A percentile compares a stretch with the other conserved stretches of the same genome.
Evolutionary conservation across 2,113 vertebrate genomes (phyloP).

Genomic region (Rhabdornis inornatus): DNA sequence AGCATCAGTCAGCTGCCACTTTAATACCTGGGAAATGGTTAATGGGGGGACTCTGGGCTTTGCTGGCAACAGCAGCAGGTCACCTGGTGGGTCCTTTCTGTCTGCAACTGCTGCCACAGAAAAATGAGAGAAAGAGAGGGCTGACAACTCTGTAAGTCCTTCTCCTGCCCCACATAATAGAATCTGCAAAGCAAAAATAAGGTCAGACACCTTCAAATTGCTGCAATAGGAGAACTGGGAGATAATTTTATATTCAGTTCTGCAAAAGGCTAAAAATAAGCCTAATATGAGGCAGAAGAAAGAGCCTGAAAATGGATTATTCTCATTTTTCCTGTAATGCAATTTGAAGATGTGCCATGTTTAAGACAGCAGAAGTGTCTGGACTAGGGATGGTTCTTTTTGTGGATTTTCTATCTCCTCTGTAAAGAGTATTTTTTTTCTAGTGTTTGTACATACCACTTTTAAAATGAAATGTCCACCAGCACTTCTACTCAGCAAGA

Average conservation of each 20-base stretch:
- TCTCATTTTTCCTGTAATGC: slow-evolving; percentile 44
- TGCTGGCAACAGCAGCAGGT: background rate
- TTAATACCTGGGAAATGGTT: background rate
- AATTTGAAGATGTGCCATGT: slow-evolving; percentile 23
- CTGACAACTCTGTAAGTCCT: background rate
- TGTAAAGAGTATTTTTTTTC: background rate
- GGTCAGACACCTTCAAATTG: slow-evolving; percentile 44
- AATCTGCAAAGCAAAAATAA: slow-evolving; percentile 55
- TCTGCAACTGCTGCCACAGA: background rate
- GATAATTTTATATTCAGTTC: slow-evolving; percentile 17
- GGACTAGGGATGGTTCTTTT: background rate
- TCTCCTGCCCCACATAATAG: slow-evolving; percentile 14
- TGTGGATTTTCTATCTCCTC: background rate
- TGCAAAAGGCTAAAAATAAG: slow-evolving; percentile 52
- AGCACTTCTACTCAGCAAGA: background rate
- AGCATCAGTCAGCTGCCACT: background rate
- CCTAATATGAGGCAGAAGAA: slow-evolving; percentile 1
- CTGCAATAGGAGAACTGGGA: slow-evolving; percentile 35
- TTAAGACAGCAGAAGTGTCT: background rate
- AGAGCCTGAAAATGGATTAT: slow-evolving; percentile 50
- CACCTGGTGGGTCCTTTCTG: background rate
- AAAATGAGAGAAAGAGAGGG: background rate
- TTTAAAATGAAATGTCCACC: background rate
- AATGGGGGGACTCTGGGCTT: background rate
- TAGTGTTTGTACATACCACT: background rate